These are phyloP conservation scores for Clostera curtula DNA, from an alignment of 2,888 invertebrate genomes.

Conservation along the genomic window DNA sequence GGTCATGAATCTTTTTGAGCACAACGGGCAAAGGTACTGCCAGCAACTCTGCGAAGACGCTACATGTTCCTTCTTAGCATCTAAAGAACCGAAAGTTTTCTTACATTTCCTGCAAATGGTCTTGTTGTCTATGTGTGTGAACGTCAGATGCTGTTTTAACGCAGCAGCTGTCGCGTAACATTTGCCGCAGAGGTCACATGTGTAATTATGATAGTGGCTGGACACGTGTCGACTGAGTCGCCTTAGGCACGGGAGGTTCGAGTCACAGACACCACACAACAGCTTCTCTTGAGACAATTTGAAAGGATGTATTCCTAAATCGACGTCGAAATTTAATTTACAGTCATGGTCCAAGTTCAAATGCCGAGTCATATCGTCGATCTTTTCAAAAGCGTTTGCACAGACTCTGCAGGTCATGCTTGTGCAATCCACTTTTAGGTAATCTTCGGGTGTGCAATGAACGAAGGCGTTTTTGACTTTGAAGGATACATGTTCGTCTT, in stretches of 20 bases:
- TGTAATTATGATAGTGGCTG: constrained; percentile 50
- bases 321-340: constrained; percentile 32
- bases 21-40: constrained; percentile 48
- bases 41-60: constrained; percentile 43
- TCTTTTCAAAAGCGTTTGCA: constrained; percentile 24
- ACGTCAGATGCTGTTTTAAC: constrained; percentile 45
- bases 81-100: constrained; percentile 38
- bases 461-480: constrained; percentile 47
- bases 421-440: constrained; percentile 55
- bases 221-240: constrained; percentile 56
- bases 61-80: constrained; percentile 46
- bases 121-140: constrained; percentile 39
- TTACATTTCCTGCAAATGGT: constrained; percentile 55
- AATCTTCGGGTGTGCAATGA: constrained; percentile 51
- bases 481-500: constrained; percentile 46
- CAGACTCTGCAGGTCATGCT: constrained; percentile 53
- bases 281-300: constrained; percentile 44
- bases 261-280: constrained; percentile 44
- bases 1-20: constrained; percentile 50
- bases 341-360: constrained; percentile 39
- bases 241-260: constrained; percentile 41
- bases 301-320: constrained; percentile 53
- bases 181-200: constrained; percentile 60
- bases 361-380: constrained; percentile 46
- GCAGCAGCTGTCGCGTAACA: constrained; percentile 51